Evolutionary conservation across 2,888 invertebrate species (phyloP).

Genomic region (Smittia sp.): DNA sequence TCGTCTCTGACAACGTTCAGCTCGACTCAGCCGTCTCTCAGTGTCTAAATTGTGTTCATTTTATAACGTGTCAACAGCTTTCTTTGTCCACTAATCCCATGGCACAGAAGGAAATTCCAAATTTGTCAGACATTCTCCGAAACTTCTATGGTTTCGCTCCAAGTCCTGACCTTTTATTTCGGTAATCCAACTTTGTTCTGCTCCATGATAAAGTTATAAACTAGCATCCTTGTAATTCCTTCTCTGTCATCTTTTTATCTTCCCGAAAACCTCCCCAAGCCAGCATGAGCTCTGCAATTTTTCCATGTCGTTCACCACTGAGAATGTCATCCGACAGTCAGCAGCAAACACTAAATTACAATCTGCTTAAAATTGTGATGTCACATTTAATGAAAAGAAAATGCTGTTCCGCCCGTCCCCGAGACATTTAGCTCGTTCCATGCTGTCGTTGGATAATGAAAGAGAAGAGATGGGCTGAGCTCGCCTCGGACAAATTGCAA

Average conservation of each 20-base stretch:
- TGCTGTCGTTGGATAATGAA: conserved; percentile 2
- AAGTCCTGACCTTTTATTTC: not conserved
- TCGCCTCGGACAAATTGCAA: not conserved
- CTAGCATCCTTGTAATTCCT: conserved; percentile 42
- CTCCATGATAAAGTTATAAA: conserved; percentile 43
- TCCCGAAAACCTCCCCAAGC: not conserved
- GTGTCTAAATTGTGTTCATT: conserved; percentile 28
- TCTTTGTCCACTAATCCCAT: not conserved
- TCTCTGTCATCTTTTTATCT: conserved; percentile 37
- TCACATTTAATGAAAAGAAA: conserved; percentile 31
- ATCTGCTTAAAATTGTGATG: conserved; percentile 38
- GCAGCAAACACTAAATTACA: conserved; percentile 36
- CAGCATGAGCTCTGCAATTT: not conserved
- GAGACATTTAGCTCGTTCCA: conserved; percentile 16
- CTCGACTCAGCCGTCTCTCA: not conserved
- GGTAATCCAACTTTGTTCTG: not conserved
- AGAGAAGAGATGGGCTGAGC: not conserved
- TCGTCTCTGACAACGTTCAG: not conserved
- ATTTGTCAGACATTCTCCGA: not conserved
- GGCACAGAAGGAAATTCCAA: not conserved
- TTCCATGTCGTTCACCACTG: conserved; percentile 11
- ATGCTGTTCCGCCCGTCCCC: not conserved
- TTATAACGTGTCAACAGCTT: conserved; percentile 36
- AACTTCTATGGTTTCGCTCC: not conserved
- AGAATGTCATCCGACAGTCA: conserved; percentile 21